Evolutionary conservation across 1,140 invertebrate species (phyloP).

Genomic region (Sycophaga agraensis): DNA sequence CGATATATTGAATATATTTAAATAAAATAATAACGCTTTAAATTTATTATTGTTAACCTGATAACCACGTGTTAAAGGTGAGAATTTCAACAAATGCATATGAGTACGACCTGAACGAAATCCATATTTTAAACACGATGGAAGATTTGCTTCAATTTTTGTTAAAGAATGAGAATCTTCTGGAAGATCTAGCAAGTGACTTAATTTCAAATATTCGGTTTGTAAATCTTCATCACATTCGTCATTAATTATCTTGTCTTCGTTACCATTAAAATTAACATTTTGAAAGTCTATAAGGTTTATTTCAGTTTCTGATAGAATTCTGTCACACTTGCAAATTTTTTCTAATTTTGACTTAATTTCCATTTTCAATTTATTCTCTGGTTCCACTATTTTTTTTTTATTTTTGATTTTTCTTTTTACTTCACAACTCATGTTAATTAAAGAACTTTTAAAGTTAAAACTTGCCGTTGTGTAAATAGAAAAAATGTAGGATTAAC

Average conservation of each 20-base stretch:
- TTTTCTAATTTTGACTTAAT: slow-evolving; percentile 27
- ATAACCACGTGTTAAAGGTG: slow-evolving; percentile 47
- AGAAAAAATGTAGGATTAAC: no score
- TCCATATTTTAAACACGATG: slow-evolving; percentile 40
- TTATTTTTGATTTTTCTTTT: neutral
- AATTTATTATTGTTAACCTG: slow-evolving; percentile 39
- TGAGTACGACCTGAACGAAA: slow-evolving; percentile 44
- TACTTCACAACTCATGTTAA: neutral
- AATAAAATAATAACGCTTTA: neutral
- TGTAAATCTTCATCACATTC: slow-evolving; percentile 42
- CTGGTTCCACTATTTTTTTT: neutral
- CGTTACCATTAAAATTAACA: slow-evolving; percentile 28
- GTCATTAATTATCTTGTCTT: slow-evolving; percentile 33
- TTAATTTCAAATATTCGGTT: slow-evolving; percentile 41
- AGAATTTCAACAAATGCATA: slow-evolving; percentile 43
- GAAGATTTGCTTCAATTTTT: slow-evolving; percentile 40
- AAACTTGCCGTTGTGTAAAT: no score
- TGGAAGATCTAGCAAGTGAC: slow-evolving; percentile 37
- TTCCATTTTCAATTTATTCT: neutral
- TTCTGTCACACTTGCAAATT: slow-evolving; percentile 34
- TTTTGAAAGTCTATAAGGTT: slow-evolving; percentile 30
- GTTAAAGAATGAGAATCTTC: slow-evolving; percentile 46
- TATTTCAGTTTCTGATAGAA: slow-evolving; percentile 37
- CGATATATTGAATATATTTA: neutral
- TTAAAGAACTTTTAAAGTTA: neutral